Conservation (phyloP, 2,888 invertebrate genomes). For the Campopleginae sp. region DNA sequence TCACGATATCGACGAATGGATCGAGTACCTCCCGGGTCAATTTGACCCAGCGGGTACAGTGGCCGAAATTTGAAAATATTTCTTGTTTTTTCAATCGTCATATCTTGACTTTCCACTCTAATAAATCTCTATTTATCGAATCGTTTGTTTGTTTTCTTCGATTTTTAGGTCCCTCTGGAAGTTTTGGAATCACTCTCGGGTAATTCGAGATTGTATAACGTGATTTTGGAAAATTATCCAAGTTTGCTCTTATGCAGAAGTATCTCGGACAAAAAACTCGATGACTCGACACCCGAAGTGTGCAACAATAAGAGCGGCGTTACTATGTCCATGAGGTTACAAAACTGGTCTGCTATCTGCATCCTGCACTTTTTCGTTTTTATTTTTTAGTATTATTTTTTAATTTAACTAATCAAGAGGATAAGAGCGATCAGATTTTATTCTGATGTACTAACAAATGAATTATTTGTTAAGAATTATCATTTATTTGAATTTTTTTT, state of each 20-base stretch:
- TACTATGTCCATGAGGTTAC: slow-evolving; percentile 87
- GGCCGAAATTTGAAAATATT: not conserved
- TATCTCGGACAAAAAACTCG: slow-evolving; percentile 87
- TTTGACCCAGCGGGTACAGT: too few species aligned
- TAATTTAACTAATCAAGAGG: slow-evolving; percentile 38
- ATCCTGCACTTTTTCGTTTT: slow-evolving; percentile 71
- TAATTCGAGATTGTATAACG: slow-evolving; percentile 89
- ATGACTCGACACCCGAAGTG: slow-evolving; percentile 81
- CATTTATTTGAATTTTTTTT: not conserved
- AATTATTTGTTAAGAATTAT: slow-evolving; percentile 36
- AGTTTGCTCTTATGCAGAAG: slow-evolving; percentile 88
- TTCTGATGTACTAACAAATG: slow-evolving; percentile 34
- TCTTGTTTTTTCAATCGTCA: slow-evolving; percentile 2
- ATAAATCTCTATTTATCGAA: not conserved
- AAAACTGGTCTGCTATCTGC: slow-evolving; percentile 77
- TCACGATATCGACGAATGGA: too few species aligned
- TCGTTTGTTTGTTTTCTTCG: slow-evolving; percentile 72
- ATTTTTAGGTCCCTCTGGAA: slow-evolving; percentile 86
- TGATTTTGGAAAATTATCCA: slow-evolving; percentile 90
- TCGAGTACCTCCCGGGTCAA: too few species aligned
- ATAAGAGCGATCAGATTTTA: not conserved
- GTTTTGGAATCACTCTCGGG: slow-evolving; percentile 87
- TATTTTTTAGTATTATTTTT: slow-evolving; percentile 57
- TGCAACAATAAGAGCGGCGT: slow-evolving; percentile 85
- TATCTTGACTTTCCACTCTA: not conserved